A percentile compares a stretch with the other conserved stretches of the same genome.
Conservation (phyloP, 1,140 invertebrate genomes). For the Drosophila hydei region DNA sequence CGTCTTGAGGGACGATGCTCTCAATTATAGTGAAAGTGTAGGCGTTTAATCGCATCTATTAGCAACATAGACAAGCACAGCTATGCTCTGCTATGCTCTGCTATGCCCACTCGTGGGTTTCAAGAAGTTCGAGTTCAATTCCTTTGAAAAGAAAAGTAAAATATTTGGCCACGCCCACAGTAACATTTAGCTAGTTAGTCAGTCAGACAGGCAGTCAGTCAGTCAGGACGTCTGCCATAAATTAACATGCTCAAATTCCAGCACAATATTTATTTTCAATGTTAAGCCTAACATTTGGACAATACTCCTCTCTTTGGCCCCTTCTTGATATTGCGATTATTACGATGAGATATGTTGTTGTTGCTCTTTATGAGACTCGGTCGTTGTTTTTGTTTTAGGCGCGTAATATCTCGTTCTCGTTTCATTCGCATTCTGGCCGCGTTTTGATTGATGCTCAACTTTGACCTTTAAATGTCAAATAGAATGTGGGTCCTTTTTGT, state of each 20-base stretch:
- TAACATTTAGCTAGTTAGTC: slow-evolving; percentile 1
- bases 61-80: slow-evolving; percentile 54
- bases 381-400: slow-evolving; percentile 31
- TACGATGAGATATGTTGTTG: slow-evolving; percentile 16
- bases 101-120: slow-evolving; percentile 18
- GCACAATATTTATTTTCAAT: slow-evolving; percentile 16
- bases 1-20: slow-evolving; percentile 16
- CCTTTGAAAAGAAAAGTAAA: slow-evolving; percentile 28
- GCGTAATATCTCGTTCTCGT: slow-evolving; percentile 44
- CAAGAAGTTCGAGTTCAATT: slow-evolving; percentile 36
- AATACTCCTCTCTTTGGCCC: slow-evolving; percentile 10
- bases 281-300: slow-evolving; percentile 18
- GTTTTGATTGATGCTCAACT: slow-evolving; percentile 70
- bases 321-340: slow-evolving; percentile 9
- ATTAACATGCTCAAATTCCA: slow-evolving; percentile 54
- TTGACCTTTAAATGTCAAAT: slow-evolving; percentile 76
- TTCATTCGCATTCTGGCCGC: slow-evolving; percentile 3
- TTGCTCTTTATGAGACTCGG: neutral
- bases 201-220: neutral
- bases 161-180: slow-evolving; percentile 27
- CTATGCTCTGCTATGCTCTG: slow-evolving; percentile 52
- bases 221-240: slow-evolving; percentile 20
- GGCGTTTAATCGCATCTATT: slow-evolving; percentile 81
- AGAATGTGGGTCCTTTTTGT: slow-evolving; percentile 22
- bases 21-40: slow-evolving; percentile 46